Percentiles rank a stretch among this genome's conserved stretches.
Conservation (phyloP, 1,140 invertebrate species). For the Vanessa tameamea region DNA sequence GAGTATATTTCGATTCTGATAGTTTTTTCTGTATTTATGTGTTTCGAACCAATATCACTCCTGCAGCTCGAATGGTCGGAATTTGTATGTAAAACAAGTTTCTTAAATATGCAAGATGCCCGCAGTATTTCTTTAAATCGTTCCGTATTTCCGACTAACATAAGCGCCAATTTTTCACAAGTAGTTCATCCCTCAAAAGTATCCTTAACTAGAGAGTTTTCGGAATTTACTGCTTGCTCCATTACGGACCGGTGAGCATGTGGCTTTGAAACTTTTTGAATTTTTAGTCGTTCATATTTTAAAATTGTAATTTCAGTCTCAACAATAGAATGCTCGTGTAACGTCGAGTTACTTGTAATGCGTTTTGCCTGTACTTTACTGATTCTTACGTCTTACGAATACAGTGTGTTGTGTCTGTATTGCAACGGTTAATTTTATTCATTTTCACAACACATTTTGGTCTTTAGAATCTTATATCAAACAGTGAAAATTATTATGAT, state of each 20-base stretch:
- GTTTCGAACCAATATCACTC: too few species aligned
- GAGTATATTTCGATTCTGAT: too few species aligned
- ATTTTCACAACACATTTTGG: too few species aligned
- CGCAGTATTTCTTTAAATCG: not conserved
- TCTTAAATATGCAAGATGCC: too few species aligned
- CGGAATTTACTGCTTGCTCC: not conserved
- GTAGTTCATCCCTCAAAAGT: conserved; percentile 5
- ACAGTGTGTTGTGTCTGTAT: too few species aligned
- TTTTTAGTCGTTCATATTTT: not conserved
- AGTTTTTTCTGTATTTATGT: too few species aligned
- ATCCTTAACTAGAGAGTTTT: conserved; percentile 6
- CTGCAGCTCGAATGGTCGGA: too few species aligned
- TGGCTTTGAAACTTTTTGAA: not conserved
- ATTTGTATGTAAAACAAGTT: too few species aligned
- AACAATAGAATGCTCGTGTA: not conserved
- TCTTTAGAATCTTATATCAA: too few species aligned
- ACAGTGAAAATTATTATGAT: too few species aligned
- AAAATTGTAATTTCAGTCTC: conserved; percentile 1
- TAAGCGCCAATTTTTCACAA: not conserved
- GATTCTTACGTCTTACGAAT: too few species aligned
- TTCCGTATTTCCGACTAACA: not conserved
- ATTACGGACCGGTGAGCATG: not conserved
- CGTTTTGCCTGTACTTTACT: not conserved
- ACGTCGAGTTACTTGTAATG: not conserved
- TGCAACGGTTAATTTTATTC: too few species aligned